These are phyloP conservation scores for Alcis repandata DNA, from an alignment of 2,888 invertebrate genomes.

Conservation along the genomic window DNA sequence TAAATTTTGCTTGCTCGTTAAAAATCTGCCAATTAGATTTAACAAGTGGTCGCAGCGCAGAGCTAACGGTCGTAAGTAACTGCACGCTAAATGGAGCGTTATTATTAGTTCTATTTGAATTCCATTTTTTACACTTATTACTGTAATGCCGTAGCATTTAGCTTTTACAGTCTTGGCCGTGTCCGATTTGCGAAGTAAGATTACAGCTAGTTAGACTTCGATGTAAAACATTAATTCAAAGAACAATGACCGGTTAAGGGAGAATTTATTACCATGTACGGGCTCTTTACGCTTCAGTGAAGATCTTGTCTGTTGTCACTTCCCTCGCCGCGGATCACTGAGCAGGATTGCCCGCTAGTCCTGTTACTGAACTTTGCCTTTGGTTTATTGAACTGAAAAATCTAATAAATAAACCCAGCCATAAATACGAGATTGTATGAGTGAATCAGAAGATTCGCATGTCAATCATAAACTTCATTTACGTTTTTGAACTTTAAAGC, in stretches of 20 bases:
- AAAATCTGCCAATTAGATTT: conserved; percentile 47
- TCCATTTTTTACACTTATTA: conserved; percentile 28
- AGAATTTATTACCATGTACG: conserved; percentile 30
- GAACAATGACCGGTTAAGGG: conserved; percentile 20
- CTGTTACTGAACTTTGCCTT: conserved; percentile 58
- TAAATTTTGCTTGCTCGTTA: conserved; percentile 39
- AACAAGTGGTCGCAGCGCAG: conserved; percentile 48
- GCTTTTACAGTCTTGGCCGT: conserved; percentile 1
- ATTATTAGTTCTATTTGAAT: conserved; percentile 42
- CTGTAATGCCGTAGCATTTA: conserved; percentile 9
- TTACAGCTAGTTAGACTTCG: not conserved
- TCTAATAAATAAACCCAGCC: conserved; percentile 38
- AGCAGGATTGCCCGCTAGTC: conserved; percentile 64
- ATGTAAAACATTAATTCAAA: conserved; percentile 17
- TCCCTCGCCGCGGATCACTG: conserved; percentile 66
- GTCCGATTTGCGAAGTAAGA: conserved; percentile 3
- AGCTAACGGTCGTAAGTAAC: conserved; percentile 49
- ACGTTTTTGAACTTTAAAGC: conserved; percentile 34
- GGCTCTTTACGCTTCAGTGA: conserved; percentile 50
- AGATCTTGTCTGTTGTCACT: conserved; percentile 63
- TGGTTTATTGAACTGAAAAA: conserved; percentile 53
- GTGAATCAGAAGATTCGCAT: conserved; percentile 29
- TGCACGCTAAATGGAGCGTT: conserved; percentile 48
- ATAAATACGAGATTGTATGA: not conserved
- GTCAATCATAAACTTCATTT: conserved; percentile 30